phyloP scores from a whole-genome alignment of 1,140 invertebrate species.

The Elymnias hypermnestra region DNA sequence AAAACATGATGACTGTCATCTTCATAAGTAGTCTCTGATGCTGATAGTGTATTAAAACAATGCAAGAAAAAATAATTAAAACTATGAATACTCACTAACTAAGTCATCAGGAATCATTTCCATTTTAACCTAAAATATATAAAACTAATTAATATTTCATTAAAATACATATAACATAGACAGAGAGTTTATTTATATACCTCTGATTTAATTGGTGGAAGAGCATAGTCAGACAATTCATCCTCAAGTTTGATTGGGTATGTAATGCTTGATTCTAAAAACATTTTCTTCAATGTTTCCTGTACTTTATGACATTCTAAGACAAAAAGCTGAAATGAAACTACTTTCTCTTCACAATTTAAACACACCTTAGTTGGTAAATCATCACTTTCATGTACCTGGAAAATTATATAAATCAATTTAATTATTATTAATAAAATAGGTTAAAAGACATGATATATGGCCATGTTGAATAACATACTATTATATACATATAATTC shows the following conservation, averaged over 20 bases:
- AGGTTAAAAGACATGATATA: no score
- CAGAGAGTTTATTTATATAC: no score
- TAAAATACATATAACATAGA: no score
- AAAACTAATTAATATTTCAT: no score
- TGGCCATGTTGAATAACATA: no score
- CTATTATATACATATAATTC: no score
- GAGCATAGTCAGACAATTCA: slow-evolving; percentile 20
- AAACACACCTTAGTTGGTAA: slow-evolving; percentile 59
- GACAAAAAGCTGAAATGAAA: slow-evolving; percentile 61
- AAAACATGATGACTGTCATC: no score
- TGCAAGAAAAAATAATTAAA: no score
- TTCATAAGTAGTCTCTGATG: no score
- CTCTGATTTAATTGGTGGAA: slow-evolving; percentile 47
- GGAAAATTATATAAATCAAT: no score
- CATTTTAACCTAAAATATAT: slow-evolving; percentile 57
- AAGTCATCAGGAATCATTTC: slow-evolving; percentile 51
- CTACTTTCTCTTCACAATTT: slow-evolving; percentile 65
- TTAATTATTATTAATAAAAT: no score
- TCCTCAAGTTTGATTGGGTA: slow-evolving; percentile 41
- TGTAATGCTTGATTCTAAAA: slow-evolving; percentile 27
- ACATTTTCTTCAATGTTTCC: slow-evolving; percentile 48
- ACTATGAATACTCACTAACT: slow-evolving; percentile 52
- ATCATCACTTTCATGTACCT: slow-evolving; percentile 49
- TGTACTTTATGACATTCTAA: slow-evolving; percentile 61
- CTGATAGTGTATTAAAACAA: no score